Conservation (phyloP, 2,797 vertebrate genomes). For the Xiphorhynchus erythropygius region DNA sequence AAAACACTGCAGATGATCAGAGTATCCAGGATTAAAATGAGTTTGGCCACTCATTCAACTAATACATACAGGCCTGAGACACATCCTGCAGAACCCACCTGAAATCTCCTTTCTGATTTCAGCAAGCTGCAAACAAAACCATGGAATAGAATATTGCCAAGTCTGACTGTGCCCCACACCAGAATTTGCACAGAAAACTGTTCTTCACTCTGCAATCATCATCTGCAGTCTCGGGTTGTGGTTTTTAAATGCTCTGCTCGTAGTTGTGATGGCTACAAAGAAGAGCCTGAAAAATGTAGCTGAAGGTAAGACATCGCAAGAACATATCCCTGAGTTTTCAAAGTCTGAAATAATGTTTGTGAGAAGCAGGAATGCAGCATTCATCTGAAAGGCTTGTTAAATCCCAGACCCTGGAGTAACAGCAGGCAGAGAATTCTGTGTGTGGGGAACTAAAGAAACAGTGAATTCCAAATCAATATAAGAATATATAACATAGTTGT, state of each 20-base stretch:
- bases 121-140: neutral
- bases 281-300: neutral
- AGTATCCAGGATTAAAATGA: neutral
- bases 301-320: neutral
- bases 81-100: neutral
- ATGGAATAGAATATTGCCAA: neutral
- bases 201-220: neutral
- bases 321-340: neutral
- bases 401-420: neutral
- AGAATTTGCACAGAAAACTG: neutral
- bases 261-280: neutral
- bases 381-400: conserved; percentile 5
- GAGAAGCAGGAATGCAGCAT: neutral
- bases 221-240: neutral
- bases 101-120: neutral
- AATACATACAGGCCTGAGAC: fast-evolving
- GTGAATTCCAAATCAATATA: conserved; percentile 25
- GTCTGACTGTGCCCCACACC: neutral
- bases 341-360: neutral
- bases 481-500: neutral
- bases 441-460: neutral
- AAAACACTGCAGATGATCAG: neutral
- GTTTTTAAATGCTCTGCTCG: neutral
- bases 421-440: neutral
- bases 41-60: neutral